Conservation (phyloP, 1,140 invertebrate species). For the Babylonia areolata region DNA sequence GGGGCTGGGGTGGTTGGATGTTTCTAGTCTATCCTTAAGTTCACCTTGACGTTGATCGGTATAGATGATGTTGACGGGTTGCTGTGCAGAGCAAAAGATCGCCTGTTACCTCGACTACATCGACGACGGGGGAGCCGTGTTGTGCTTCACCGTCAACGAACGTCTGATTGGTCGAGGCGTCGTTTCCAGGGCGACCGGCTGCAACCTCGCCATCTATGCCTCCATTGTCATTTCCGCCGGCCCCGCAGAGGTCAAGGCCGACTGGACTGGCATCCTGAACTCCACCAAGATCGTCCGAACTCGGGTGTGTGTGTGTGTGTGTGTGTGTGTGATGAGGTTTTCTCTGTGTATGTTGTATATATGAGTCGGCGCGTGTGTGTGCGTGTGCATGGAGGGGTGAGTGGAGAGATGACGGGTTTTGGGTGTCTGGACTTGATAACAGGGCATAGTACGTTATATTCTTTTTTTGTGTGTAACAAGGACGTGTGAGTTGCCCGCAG, state of each 20-base stretch:
- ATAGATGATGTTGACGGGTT: background rate
- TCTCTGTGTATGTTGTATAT: background rate
- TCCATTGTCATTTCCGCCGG: conserved; percentile 44
- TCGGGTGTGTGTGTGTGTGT: conserved; percentile 5
- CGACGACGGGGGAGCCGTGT: conserved; percentile 37
- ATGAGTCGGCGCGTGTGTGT: too few relatives aligned
- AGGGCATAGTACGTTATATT: too few relatives aligned
- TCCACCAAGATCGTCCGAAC: conserved; percentile 31
- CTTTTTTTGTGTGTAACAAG: too few relatives aligned
- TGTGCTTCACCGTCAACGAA: conserved; percentile 40
- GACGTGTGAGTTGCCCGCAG: too few relatives aligned
- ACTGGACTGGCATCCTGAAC: conserved; percentile 47
- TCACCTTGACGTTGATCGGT: too few relatives aligned
- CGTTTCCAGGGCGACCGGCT: conserved; percentile 30
- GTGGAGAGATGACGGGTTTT: too few relatives aligned
- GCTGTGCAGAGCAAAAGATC: conserved; percentile 38
- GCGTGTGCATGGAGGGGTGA: too few relatives aligned
- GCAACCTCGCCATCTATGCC: conserved; percentile 30
- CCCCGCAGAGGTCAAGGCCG: conserved; percentile 38
- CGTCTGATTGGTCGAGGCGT: conserved; percentile 45
- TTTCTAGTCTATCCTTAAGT: too few relatives aligned
- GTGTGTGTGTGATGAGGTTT: too few relatives aligned
- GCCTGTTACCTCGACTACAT: conserved; percentile 46
- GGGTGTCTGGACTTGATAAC: too few relatives aligned
- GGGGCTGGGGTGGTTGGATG: too few relatives aligned